Conservation (phyloP, 2,888 invertebrate species). For the Tuberolachnus salignus region DNA sequence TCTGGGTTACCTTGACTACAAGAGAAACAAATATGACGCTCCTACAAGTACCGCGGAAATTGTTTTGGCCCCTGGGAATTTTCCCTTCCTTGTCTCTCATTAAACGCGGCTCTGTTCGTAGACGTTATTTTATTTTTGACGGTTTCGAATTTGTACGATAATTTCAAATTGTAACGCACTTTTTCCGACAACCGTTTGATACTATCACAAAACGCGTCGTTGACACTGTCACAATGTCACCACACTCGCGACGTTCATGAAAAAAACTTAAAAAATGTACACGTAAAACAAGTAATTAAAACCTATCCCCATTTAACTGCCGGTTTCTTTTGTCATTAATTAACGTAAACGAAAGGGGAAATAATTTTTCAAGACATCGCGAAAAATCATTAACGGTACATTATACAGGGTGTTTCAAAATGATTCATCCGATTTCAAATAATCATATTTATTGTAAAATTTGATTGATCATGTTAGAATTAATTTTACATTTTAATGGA, state of each 20-base stretch:
- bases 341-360: slow-evolving; percentile 1
- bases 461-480: too few relatives aligned
- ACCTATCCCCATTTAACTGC: too few relatives aligned
- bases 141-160: neutral
- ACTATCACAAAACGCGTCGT: slow-evolving; percentile 31
- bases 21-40: too few relatives aligned
- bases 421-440: too few relatives aligned
- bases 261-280: neutral
- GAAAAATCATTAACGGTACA: neutral
- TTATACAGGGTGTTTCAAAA: too few relatives aligned
- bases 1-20: too few relatives aligned
- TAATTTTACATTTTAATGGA: too few relatives aligned
- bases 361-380: neutral
- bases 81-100: too few relatives aligned
- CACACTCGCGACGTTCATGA: slow-evolving; percentile 47
- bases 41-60: too few relatives aligned
- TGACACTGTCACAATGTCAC: slow-evolving; percentile 51
- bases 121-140: slow-evolving; percentile 4
- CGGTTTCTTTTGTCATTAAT: slow-evolving; percentile 8
- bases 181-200: slow-evolving; percentile 6
- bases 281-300: slow-evolving; percentile 21
- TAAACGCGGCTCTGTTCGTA: too few relatives aligned
- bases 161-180: neutral
- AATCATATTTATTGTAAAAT: too few relatives aligned
- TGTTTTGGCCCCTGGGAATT: too few relatives aligned